Conservation (phyloP, 2,113 vertebrate species). For the Cyanocitta stelleri region DNA sequence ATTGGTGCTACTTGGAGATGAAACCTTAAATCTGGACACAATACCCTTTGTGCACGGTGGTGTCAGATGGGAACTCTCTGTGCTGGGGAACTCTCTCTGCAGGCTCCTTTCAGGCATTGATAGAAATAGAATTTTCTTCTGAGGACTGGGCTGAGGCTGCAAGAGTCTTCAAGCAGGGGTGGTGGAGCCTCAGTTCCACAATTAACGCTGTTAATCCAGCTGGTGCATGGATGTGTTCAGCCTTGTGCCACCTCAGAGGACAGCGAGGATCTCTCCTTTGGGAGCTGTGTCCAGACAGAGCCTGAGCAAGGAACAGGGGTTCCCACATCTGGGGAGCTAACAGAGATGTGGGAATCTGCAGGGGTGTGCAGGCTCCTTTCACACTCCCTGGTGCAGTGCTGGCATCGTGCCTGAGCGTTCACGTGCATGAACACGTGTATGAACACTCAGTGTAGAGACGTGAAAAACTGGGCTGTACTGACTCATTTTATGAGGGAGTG, state of each 20-base stretch:
- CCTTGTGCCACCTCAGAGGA: accelerated
- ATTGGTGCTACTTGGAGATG: neutral
- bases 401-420: accelerated
- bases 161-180: neutral
- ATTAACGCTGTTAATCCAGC: accelerated
- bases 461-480: neutral
- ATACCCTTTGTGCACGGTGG: accelerated
- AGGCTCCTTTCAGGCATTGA: neutral
- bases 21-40: neutral
- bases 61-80: neutral
- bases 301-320: neutral
- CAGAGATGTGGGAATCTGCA: neutral
- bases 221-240: accelerated
- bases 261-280: accelerated
- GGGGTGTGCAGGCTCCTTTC: neutral
- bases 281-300: neutral
- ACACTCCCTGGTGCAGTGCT: accelerated
- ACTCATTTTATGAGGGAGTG: neutral
- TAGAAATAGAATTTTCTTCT: accelerated
- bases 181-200: neutral
- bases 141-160: neutral
- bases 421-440: accelerated
- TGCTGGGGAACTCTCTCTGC: neutral
- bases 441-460: accelerated
- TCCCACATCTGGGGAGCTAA: accelerated